Evolutionary conservation across 37 sponge, comb jelly and placozoan genomes (phyloP).

Genomic region (Geodia barretti): DNA sequence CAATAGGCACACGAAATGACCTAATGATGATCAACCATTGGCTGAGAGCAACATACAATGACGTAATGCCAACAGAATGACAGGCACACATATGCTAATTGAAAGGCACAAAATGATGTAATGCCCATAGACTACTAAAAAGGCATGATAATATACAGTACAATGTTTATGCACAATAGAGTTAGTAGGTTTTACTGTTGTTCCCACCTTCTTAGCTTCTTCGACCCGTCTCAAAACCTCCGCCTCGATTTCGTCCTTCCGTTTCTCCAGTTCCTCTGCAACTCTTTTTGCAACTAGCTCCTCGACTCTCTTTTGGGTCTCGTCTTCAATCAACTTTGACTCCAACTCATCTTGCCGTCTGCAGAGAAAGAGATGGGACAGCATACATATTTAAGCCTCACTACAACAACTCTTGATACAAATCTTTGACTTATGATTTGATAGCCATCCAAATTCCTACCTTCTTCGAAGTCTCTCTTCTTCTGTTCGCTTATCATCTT

Average conservation of each 20-base stretch:
- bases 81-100: no score
- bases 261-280: conserved; percentile 52
- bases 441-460: conserved; percentile 27
- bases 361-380: conserved; percentile 21
- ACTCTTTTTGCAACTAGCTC: conserved; percentile 70
- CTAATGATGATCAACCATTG: no score
- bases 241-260: conserved; percentile 83
- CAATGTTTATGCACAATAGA: no score
- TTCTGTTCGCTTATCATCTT: conserved; percentile 51
- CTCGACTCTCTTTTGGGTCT: conserved; percentile 65
- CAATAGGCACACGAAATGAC: no score
- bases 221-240: conserved; percentile 81
- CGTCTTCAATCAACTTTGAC: conserved; percentile 70
- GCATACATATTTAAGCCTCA: not conserved
- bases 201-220: conserved; percentile 78
- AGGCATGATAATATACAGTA: no score
- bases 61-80: no score
- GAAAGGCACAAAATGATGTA: no score
- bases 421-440: no score
- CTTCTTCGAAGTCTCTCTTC: conserved; percentile 58
- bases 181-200: no score
- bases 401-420: not conserved
- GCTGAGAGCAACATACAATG: no score
- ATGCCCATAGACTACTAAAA: no score
- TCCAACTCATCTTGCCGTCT: conserved; percentile 76